A percentile compares a stretch with the other conserved stretches of the same genome.
Evolutionary conservation across 2,888 invertebrate genomes (phyloP).

Genomic region (Cyrtodaria siliqua): DNA sequence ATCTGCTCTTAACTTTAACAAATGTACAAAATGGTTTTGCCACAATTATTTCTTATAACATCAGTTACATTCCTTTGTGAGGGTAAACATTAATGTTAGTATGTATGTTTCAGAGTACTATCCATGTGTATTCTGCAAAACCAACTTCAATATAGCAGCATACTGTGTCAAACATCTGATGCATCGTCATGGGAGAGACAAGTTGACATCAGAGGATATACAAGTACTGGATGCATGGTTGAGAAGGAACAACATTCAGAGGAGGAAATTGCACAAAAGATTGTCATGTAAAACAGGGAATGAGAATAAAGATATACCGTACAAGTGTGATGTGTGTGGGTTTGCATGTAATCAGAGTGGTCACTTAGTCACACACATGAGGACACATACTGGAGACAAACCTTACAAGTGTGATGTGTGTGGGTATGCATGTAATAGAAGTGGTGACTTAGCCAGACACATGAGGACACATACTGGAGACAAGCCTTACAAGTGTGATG

Average conservation of each 20-base stretch:
- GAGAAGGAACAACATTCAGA: constrained; percentile 14
- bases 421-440: constrained; percentile 12
- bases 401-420: constrained; percentile 14
- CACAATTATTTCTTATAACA: too few relatives aligned
- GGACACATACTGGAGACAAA: constrained; percentile 18
- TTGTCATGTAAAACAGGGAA: too few relatives aligned
- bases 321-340: constrained; percentile 18
- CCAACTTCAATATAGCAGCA: constrained; percentile 14
- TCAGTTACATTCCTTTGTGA: too few relatives aligned
- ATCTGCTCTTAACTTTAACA: too few relatives aligned
- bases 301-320: too few relatives aligned
- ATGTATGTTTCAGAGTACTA: constrained; percentile 36
- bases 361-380: constrained; percentile 8
- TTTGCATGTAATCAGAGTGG: constrained; percentile 2
- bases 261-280: not conserved
- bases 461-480: constrained; percentile 29
- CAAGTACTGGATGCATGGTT: constrained; percentile 42
- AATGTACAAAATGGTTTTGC: too few relatives aligned
- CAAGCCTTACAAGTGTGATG: constrained; percentile 25
- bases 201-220: constrained; percentile 31
- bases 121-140: constrained; percentile 49
- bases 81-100: too few relatives aligned
- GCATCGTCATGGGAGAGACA: constrained; percentile 19
- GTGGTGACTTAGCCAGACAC: constrained; percentile 5
- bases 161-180: constrained; percentile 34